Conservation (phyloP, 2,888 invertebrate species). For the Scaptomyza caliginosa region DNA sequence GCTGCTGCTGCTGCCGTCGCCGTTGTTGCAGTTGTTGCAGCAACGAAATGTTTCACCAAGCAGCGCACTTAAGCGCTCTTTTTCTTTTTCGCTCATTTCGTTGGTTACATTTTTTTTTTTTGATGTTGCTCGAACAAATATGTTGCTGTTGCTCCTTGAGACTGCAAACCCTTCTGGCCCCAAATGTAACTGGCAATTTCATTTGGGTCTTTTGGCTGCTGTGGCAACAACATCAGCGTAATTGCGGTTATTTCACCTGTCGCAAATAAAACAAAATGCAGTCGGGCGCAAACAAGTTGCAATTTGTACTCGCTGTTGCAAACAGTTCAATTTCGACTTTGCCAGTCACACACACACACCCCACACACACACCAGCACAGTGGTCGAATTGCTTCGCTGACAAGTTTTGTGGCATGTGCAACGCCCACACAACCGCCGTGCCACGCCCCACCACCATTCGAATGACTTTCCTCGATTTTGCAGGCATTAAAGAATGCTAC, state of each 20-base stretch:
- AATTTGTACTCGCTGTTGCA: constrained; percentile 73
- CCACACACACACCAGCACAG: background rate
- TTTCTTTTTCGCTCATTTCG: constrained; percentile 23
- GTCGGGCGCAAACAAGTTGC: constrained; percentile 74
- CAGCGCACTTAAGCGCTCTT: constrained; percentile 78
- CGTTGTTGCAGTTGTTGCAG: constrained; percentile 41
- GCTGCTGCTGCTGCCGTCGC: constrained; percentile 43
- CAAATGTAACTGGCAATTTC: constrained; percentile 57
- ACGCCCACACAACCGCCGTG: constrained; percentile 24
- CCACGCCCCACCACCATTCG: background rate
- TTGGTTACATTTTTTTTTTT: background rate
- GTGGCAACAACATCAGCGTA: constrained; percentile 66
- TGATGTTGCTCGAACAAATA: constrained; percentile 54
- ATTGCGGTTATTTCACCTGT: constrained; percentile 78
- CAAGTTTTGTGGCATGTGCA: constrained; percentile 61
- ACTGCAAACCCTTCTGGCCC: background rate
- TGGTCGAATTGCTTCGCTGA: constrained; percentile 58
- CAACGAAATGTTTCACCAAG: constrained; percentile 74
- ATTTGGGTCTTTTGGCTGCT: constrained; percentile 44
- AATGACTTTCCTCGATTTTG: constrained; percentile 10
- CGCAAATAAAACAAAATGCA: constrained; percentile 79
- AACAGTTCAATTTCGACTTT: constrained; percentile 75
- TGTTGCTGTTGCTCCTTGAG: constrained; percentile 31
- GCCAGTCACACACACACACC: constrained; percentile 12
- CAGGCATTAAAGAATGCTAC: constrained; percentile 66